Percentiles rank a stretch among this genome's conserved stretches.
phyloP scores from a whole-genome alignment of 2,797 vertebrate genomes.

The Leontopithecus rosalia region DNA sequence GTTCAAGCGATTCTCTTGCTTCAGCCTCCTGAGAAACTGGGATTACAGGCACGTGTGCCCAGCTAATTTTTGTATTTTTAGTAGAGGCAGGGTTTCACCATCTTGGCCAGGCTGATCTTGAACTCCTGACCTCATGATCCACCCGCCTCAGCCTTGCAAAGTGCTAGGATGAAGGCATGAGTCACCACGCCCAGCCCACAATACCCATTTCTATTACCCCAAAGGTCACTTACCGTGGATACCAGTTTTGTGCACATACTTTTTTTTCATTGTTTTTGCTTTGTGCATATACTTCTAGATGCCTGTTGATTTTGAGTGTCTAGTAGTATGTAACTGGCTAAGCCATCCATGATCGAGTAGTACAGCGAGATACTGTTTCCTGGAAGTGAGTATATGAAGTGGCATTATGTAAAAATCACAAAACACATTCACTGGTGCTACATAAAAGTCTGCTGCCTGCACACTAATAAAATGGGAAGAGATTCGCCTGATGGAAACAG shows the following conservation, averaged over 20 bases:
- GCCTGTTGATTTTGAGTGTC: constrained; percentile 13
- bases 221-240: background rate
- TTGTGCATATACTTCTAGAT: background rate
- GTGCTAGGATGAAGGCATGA: no score
- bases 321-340: background rate
- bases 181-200: background rate
- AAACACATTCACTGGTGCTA: background rate
- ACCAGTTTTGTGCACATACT: constrained; percentile 40
- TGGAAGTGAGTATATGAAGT: constrained; percentile 35
- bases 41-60: no score
- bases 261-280: background rate
- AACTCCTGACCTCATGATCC: no score
- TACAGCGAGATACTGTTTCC: constrained; percentile 20
- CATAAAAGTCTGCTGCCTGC: background rate
- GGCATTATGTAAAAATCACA: constrained; percentile 16
- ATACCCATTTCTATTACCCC: background rate
- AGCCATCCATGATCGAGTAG: background rate
- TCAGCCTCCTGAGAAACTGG: no score
- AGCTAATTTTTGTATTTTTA: no score
- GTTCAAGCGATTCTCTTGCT: no score
- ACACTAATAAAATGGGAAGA: background rate
- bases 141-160: no score
- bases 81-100: no score
- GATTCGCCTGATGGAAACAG: background rate
- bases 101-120: no score